Evolutionary conservation across 2,888 invertebrate genomes (phyloP).

Genomic region (Blastobasis adustella): DNA sequence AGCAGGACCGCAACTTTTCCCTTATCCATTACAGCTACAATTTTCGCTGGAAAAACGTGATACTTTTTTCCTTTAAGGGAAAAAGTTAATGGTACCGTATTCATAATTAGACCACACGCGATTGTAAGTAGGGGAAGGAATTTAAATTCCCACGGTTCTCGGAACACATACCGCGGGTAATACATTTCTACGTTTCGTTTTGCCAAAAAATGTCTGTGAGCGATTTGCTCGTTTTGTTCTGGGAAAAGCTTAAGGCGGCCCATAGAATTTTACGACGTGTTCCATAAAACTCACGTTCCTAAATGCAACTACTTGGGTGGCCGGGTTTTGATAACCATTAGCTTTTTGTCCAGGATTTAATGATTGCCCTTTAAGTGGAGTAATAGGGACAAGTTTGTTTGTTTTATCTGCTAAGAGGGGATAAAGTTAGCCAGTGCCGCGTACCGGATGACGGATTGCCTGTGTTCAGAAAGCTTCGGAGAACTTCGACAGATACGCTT

Average conservation of each 20-base stretch:
- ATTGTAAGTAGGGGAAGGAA: slow-evolving; percentile 57
- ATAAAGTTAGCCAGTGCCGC: no score
- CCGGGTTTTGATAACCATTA: slow-evolving; percentile 54
- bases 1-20: slow-evolving; percentile 43
- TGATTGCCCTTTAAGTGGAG: slow-evolving; percentile 45
- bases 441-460: no score
- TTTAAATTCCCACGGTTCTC: slow-evolving; percentile 40
- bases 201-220: slow-evolving; percentile 62
- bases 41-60: slow-evolving; percentile 27
- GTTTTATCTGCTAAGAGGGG: slow-evolving; percentile 25
- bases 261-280: slow-evolving; percentile 61
- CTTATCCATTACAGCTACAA: slow-evolving; percentile 42
- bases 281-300: slow-evolving; percentile 54
- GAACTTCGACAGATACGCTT: neutral
- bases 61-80: slow-evolving; percentile 31
- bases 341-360: slow-evolving; percentile 58
- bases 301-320: slow-evolving; percentile 66
- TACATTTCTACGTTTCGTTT: slow-evolving; percentile 58
- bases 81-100: slow-evolving; percentile 38
- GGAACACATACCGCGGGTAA: slow-evolving; percentile 23
- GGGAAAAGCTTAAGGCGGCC: slow-evolving; percentile 50
- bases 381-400: slow-evolving; percentile 45
- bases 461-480: no score
- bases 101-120: slow-evolving; percentile 73
- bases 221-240: slow-evolving; percentile 56